Evolutionary conservation across 2,888 invertebrate species (phyloP), one percentile per base, ranked within the genome.

Genomic region (Drosophila meridionalis): DNA sequence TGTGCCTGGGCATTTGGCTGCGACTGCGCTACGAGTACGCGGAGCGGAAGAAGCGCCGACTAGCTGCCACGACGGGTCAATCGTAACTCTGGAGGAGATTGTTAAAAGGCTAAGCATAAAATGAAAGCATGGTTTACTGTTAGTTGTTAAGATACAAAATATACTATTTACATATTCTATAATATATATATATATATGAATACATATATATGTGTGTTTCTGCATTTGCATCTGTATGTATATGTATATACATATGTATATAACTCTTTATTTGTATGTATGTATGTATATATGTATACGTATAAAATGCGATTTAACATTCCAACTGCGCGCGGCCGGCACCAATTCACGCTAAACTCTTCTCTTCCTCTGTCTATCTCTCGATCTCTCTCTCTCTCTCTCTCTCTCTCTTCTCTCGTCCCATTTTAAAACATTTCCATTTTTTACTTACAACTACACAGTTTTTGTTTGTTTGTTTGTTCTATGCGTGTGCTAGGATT

Each of bases 1-100:
- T 98, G 97, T 97, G 98, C 91, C 94, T 95, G 76, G 98, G 98
- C 48, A 96, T 98, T 68, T 98, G 98, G 97, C 95, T 96, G 0
- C 97, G 97, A 88, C 93, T 97, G 38, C 95, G 95, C 82, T 93
- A 92, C 30, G 92, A 92, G 82, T 92, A 92, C 59, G 69, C 76
- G 2, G 70, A 87, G 48, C 83, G 83, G 3, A 58, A 53, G 2
- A 14, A 30, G 4, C 73, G 70, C 8, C 69, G 61, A 9, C 8
- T 57, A 32, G 5, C 48, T 9, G 5, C 48, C 8, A 20, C 1
- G 11, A 43, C n/a, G 36, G 26, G 4, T 2, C 26, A 38, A 8
- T 26, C 5, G 28, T 42, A 30, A 42, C 30, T 30, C 32, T 28
- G 6, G 1, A 34, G 40, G 40, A 55, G 5, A 55, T 53, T 36